Percentiles rank a stretch among this genome's conserved stretches.
Evolutionary conservation across 2,113 vertebrate species (phyloP).

Genomic region (Dicaeum eximium): DNA sequence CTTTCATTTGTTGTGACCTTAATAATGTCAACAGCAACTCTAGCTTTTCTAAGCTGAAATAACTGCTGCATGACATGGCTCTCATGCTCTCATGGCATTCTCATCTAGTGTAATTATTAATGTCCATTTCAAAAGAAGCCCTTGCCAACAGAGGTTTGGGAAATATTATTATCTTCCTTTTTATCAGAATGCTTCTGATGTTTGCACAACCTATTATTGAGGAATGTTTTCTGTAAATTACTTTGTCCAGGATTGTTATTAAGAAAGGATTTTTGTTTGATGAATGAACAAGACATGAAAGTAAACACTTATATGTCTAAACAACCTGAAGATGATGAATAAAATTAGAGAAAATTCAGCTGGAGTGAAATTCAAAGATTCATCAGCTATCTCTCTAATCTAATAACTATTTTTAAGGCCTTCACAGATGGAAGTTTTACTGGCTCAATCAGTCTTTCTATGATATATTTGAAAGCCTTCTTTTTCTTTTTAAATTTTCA

Average conservation of each 20-base stretch:
- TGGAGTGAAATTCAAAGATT: neutral
- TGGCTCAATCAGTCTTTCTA: neutral
- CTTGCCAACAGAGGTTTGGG: neutral
- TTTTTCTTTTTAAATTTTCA: neutral
- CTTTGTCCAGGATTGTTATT: neutral
- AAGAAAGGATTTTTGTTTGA: neutral
- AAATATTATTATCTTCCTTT: neutral
- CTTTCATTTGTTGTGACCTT: neutral
- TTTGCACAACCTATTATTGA: neutral
- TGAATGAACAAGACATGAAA: neutral
- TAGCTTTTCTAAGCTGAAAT: neutral
- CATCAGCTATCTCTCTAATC: neutral
- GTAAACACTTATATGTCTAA: neutral
- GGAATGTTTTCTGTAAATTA: neutral
- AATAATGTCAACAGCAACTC: neutral
- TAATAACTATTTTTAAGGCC: neutral
- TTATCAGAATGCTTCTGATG: neutral
- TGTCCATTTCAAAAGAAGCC: neutral
- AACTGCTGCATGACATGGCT: neutral
- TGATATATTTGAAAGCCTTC: neutral
- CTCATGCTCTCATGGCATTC: neutral
- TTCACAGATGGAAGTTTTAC: neutral
- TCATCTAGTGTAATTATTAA: neutral
- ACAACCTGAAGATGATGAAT: neutral
- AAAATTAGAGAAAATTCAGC: neutral